Percentiles rank a stretch among this genome's conserved stretches.
Conservation (phyloP, 2,888 invertebrate genomes). For the Mechanitis messenoides region DNA sequence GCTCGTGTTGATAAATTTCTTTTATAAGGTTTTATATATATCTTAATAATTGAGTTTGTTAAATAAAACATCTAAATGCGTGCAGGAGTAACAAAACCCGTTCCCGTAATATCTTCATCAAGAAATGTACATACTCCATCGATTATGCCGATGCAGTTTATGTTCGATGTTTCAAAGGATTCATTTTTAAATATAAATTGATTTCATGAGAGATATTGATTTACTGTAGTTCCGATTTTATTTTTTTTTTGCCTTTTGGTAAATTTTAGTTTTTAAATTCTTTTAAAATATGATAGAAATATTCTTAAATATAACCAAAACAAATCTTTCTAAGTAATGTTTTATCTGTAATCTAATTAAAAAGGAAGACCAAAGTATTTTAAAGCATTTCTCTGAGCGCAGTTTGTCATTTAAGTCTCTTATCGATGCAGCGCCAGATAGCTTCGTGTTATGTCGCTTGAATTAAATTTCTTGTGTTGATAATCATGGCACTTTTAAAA, state of each 20-base stretch:
- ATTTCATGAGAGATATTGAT: slow-evolving; percentile 8
- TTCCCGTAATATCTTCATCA: slow-evolving; percentile 69
- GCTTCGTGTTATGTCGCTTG: slow-evolving; percentile 68
- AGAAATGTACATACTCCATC: slow-evolving; percentile 65
- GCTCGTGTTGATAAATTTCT: too few relatives aligned
- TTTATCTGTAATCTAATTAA: slow-evolving; percentile 18
- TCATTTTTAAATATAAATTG: slow-evolving; percentile 8
- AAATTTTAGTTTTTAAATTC: too few relatives aligned
- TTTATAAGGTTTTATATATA: too few relatives aligned
- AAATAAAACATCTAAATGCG: slow-evolving; percentile 33
- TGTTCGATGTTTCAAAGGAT: slow-evolving; percentile 11
- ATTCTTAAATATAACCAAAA: too few relatives aligned
- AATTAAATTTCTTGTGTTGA: slow-evolving; percentile 71
- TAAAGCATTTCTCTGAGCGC: slow-evolving; percentile 66
- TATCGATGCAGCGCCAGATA: slow-evolving; percentile 71
- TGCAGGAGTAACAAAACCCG: slow-evolving; percentile 63
- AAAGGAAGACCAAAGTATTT: slow-evolving; percentile 64
- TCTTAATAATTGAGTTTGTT: slow-evolving; percentile 6
- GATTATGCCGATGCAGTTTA: slow-evolving; percentile 54
- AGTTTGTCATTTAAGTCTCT: slow-evolving; percentile 73
- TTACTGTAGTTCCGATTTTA: background rate
- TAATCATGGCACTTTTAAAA: slow-evolving; percentile 66
- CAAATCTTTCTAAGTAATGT: background rate
- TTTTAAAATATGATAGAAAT: too few relatives aligned
- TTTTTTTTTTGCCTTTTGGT: too few relatives aligned